Conservation (phyloP, 2,797 vertebrate species). For the Coregonus ussuriensis region DNA sequence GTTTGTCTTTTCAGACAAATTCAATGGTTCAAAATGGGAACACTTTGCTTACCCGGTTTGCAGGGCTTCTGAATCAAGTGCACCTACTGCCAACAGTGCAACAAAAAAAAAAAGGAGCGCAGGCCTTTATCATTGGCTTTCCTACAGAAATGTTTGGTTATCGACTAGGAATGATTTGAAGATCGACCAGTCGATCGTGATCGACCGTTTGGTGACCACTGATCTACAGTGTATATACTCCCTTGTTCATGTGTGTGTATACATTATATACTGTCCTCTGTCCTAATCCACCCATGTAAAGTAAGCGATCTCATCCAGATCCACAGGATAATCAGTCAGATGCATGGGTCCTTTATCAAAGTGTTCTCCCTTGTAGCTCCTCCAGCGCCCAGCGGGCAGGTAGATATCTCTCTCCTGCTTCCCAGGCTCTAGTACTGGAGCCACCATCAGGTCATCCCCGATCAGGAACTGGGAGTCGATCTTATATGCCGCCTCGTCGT, state of each 20-base stretch:
- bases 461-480: constrained; percentile 96
- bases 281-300: constrained; percentile 74
- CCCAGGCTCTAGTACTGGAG: constrained; percentile 89
- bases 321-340: constrained; percentile 87
- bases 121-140: no score
- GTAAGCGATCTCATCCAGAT: constrained; percentile 87
- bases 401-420: constrained; percentile 93
- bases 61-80: no score
- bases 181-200: no score
- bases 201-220: no score
- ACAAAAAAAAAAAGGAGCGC: no score
- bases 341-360: constrained; percentile 85
- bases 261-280: background rate
- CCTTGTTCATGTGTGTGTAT: background rate
- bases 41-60: no score
- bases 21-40: no score
- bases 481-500: constrained; percentile 83
- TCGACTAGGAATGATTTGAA: no score
- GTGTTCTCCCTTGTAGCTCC: constrained; percentile 88
- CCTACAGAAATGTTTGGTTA: no score
- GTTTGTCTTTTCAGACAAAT: no score
- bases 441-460: constrained; percentile 91
- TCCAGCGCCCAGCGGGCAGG: constrained; percentile 89
- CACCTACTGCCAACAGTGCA: no score
- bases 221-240: background rate